Evolutionary conservation across 2,888 invertebrate genomes (phyloP).

Genomic region (Noctua janthe): DNA sequence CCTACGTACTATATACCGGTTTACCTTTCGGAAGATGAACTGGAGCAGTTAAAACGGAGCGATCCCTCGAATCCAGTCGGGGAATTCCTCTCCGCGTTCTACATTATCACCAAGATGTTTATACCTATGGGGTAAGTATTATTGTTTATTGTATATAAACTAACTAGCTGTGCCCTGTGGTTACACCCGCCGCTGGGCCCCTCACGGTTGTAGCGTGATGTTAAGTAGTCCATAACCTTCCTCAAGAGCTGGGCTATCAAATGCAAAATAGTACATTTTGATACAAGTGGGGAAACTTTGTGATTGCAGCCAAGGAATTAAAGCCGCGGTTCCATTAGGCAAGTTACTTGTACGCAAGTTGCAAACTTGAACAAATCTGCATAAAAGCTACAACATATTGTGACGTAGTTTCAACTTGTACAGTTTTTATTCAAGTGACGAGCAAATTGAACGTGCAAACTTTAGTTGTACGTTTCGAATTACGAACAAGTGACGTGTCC

Average conservation of each 20-base stretch:
- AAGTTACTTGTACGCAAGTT: too few relatives aligned
- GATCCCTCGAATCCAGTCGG: constrained; percentile 25
- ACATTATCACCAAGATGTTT: constrained; percentile 82
- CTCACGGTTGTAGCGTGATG: not conserved
- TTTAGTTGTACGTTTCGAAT: too few relatives aligned
- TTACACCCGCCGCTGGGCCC: not conserved
- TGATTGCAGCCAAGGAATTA: too few relatives aligned
- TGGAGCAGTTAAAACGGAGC: not conserved
- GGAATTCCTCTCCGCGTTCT: constrained; percentile 72
- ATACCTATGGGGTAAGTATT: constrained; percentile 80
- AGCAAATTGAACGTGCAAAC: too few relatives aligned
- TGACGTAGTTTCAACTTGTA: too few relatives aligned
- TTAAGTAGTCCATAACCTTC: not conserved
- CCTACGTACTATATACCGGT: constrained; percentile 23
- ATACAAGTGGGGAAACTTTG: too few relatives aligned
- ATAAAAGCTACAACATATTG: too few relatives aligned
- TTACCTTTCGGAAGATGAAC: not conserved
- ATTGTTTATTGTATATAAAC: not conserved
- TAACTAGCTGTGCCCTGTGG: not conserved
- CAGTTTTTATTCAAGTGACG: too few relatives aligned
- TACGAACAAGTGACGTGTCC: too few relatives aligned
- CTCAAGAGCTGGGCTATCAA: not conserved
- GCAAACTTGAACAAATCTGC: too few relatives aligned
- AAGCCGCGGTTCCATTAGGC: too few relatives aligned
- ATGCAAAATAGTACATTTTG: not conserved